These are phyloP conservation scores for Bryconaethiops microstoma DNA, from an alignment of 2,797 vertebrate genomes.

Conservation along the genomic window DNA sequence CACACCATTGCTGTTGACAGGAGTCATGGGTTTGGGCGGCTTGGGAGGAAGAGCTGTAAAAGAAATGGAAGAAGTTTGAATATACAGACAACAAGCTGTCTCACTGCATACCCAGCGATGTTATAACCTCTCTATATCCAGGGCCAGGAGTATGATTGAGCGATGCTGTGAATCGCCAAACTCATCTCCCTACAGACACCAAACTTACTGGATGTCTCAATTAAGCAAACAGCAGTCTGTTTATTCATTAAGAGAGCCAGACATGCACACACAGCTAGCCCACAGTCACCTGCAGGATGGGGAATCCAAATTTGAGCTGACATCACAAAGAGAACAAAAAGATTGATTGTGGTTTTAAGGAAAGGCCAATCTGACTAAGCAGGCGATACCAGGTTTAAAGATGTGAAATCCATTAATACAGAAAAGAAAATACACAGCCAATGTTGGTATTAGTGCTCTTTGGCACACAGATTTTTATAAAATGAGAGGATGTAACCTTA, in stretches of 20 bases:
- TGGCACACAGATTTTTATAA: too few relatives aligned
- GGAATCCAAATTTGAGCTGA: background rate
- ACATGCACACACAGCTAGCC: conserved; percentile 5
- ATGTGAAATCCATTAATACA: background rate
- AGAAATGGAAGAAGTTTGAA: conserved; percentile 47
- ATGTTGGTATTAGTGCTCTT: too few relatives aligned
- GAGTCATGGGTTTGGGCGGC: conserved; percentile 87
- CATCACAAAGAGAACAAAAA: background rate
- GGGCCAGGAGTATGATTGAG: background rate
- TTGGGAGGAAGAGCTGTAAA: conserved; percentile 94
- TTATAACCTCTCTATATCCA: conserved; percentile 1
- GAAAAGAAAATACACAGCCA: too few relatives aligned
- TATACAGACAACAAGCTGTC: background rate
- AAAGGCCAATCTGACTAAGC: background rate
- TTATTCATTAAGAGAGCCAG: conserved; percentile 24
- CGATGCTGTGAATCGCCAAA: background rate
- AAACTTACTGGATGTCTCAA: background rate
- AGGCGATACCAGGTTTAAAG: background rate
- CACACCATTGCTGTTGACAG: conserved; percentile 77
- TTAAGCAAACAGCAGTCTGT: conserved; percentile 21
- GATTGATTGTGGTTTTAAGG: background rate
- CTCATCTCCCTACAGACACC: conserved; percentile 6
- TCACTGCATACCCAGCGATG: background rate
- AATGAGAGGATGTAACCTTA: too few relatives aligned
- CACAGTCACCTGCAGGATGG: background rate